Evolutionary conservation across 2,888 invertebrate genomes (phyloP).

Genomic region (Trichopria drosophilae): DNA sequence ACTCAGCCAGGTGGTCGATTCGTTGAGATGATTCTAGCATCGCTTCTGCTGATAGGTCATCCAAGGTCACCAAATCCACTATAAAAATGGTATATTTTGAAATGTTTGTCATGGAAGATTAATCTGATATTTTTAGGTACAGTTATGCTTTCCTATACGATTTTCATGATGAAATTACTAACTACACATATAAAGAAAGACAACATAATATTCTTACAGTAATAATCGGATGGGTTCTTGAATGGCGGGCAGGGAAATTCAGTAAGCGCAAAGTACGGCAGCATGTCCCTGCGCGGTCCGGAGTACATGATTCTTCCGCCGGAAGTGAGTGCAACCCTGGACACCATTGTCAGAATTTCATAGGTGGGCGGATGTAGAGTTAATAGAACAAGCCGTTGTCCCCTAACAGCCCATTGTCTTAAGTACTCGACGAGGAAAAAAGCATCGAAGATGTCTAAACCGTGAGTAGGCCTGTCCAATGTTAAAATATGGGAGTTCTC

Average conservation of each 20-base stretch:
- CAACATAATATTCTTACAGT: constrained; percentile 67
- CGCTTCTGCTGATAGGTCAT: constrained; percentile 90
- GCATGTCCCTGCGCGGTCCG: constrained; percentile 85
- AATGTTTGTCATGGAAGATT: background rate
- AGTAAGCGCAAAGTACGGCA: constrained; percentile 82
- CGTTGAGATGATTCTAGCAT: constrained; percentile 92
- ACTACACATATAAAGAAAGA: background rate
- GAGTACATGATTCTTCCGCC: constrained; percentile 91
- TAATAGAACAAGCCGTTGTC: constrained; percentile 78
- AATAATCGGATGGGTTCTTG: constrained; percentile 96
- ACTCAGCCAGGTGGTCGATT: constrained; percentile 85
- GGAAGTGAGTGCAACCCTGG: constrained; percentile 82
- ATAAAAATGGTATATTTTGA: constrained; percentile 42
- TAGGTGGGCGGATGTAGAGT: constrained; percentile 93
- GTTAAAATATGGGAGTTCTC: constrained; percentile 85
- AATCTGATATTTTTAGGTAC: background rate
- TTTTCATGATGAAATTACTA: too few relatives aligned
- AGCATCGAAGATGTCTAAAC: constrained; percentile 93
- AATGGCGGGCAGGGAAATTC: constrained; percentile 96
- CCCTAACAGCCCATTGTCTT: constrained; percentile 83
- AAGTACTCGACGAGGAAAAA: constrained; percentile 93
- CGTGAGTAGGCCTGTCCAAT: constrained; percentile 84
- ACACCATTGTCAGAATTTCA: constrained; percentile 92
- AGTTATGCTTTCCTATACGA: too few relatives aligned
- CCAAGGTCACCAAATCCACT: constrained; percentile 93